Evolutionary conservation across 2,888 invertebrate species (phyloP).

Genomic region (Agrochola lychnidis): DNA sequence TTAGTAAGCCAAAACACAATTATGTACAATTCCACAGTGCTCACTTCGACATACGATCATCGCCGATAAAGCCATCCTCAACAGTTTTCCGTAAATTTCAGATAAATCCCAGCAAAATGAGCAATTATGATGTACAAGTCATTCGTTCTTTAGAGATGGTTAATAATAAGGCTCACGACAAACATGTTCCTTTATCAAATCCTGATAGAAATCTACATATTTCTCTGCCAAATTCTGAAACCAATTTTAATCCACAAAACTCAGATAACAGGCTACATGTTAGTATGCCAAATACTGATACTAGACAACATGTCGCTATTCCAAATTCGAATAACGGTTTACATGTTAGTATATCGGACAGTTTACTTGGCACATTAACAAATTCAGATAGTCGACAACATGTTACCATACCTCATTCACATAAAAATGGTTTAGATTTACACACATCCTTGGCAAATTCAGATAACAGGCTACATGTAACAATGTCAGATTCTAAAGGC

Average conservation of each 20-base stretch:
- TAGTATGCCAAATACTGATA: slow-evolving; percentile 37
- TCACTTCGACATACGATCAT: slow-evolving; percentile 87
- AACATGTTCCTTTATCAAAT: slow-evolving; percentile 30
- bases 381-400: slow-evolving; percentile 43
- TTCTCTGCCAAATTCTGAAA: slow-evolving; percentile 35
- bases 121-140: slow-evolving; percentile 81
- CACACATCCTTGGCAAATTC: slow-evolving; percentile 42
- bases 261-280: slow-evolving; percentile 33
- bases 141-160: slow-evolving; percentile 79
- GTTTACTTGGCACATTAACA: slow-evolving; percentile 45
- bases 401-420: slow-evolving; percentile 32
- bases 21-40: slow-evolving; percentile 84
- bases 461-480: slow-evolving; percentile 30
- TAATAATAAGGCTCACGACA: slow-evolving; percentile 52
- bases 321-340: slow-evolving; percentile 33
- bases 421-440: slow-evolving; percentile 31
- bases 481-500: slow-evolving; percentile 24
- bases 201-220: slow-evolving; percentile 34
- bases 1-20: slow-evolving; percentile 69
- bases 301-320: slow-evolving; percentile 28
- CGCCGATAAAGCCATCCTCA: slow-evolving; percentile 86
- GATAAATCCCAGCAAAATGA: slow-evolving; percentile 83
- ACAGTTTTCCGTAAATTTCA: slow-evolving; percentile 86
- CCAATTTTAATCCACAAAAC: slow-evolving; percentile 27
- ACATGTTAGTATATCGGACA: slow-evolving; percentile 38